Conservation (phyloP, 1,140 invertebrate species). For the Aphelinus atriplicis region DNA sequence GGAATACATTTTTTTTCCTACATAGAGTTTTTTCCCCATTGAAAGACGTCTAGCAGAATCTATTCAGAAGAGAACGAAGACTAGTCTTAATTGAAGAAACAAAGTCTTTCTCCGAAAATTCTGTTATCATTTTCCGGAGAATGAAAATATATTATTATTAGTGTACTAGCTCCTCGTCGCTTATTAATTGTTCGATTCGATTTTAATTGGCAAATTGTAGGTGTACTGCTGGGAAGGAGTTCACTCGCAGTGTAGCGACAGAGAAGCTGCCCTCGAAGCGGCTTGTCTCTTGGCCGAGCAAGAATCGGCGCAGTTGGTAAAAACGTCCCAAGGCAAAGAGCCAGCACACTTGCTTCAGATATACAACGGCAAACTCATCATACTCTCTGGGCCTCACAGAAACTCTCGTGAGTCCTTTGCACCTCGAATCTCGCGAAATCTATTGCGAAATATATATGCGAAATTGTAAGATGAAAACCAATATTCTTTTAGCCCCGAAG, state of each 20-base stretch:
- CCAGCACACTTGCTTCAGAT: constrained; percentile 90
- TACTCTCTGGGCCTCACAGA: constrained; percentile 75
- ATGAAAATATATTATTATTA: constrained; percentile 3
- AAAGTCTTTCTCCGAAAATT: too few relatives aligned
- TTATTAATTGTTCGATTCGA: too few relatives aligned
- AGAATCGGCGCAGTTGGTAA: constrained; percentile 74
- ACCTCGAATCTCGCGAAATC: background rate
- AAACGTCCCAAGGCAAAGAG: constrained; percentile 88
- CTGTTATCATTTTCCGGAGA: too few relatives aligned
- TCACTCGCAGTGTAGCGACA: constrained; percentile 73
- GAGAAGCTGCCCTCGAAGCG: constrained; percentile 72
- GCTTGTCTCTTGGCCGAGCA: constrained; percentile 74
- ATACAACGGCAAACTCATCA: constrained; percentile 86
- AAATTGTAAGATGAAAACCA: background rate
- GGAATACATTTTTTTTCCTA: too few relatives aligned
- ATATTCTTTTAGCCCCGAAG: constrained; percentile 66
- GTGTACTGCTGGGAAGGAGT: constrained; percentile 70
- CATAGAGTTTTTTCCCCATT: too few relatives aligned
- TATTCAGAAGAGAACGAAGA: too few relatives aligned
- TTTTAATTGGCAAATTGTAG: constrained; percentile 34
- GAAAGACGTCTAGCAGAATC: too few relatives aligned
- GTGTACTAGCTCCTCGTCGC: constrained; percentile 17
- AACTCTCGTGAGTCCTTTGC: constrained; percentile 68
- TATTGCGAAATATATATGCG: too few relatives aligned
- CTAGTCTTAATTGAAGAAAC: too few relatives aligned